A percentile compares a stretch with the other conserved stretches of the same genome.
Conservation (phyloP, 2,888 invertebrate genomes). For the Spodoptera picta region DNA sequence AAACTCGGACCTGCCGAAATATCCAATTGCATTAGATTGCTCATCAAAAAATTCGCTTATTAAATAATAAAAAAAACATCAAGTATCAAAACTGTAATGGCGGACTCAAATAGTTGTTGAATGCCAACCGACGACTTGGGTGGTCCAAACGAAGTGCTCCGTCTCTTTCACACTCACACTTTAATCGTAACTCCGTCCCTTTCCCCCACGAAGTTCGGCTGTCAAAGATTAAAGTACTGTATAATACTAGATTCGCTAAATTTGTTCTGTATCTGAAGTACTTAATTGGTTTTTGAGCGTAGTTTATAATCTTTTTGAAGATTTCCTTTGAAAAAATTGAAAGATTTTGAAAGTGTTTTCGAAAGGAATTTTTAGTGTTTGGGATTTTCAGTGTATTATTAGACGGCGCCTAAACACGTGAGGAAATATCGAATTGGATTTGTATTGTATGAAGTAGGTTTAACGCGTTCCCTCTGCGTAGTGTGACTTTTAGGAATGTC, state of each 20-base stretch:
- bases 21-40: constrained; percentile 37
- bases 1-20: constrained; percentile 29
- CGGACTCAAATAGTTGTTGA: constrained; percentile 71
- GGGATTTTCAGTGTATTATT: no score
- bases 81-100: constrained; percentile 76
- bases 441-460: no score
- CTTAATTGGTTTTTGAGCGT: constrained; percentile 26
- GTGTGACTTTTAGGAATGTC: no score
- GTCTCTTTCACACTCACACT: constrained; percentile 59
- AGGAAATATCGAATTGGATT: no score
- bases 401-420: no score
- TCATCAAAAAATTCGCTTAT: constrained; percentile 49
- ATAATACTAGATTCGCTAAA: constrained; percentile 53
- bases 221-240: constrained; percentile 73
- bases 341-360: no score
- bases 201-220: constrained; percentile 56
- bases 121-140: constrained; percentile 81
- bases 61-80: constrained; percentile 52
- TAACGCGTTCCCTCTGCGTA: no score
- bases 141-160: constrained; percentile 71
- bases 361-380: no score
- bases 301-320: constrained; percentile 35
- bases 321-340: constrained; percentile 1
- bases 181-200: constrained; percentile 39
- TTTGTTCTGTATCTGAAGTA: constrained; percentile 50